A percentile compares a stretch with the other conserved stretches of the same genome.
Conservation (phyloP, 2,113 vertebrate genomes). For the Malurus cyaneus region DNA sequence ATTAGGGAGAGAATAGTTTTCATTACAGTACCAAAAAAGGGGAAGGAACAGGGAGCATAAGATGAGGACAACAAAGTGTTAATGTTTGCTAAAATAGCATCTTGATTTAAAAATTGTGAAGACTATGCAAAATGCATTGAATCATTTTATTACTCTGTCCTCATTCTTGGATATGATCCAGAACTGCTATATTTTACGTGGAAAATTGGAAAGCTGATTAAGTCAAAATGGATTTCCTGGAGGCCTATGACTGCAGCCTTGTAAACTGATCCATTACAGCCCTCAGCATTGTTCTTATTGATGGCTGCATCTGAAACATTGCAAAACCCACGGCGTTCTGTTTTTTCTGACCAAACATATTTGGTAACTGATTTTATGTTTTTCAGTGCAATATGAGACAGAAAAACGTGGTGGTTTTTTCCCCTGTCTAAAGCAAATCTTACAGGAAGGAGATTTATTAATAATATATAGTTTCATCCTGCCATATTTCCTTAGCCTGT, state of each 20-base stretch:
- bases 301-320: conserved; percentile 9
- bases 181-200: conserved; percentile 42
- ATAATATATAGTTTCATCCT: not conserved
- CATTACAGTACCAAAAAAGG: not conserved
- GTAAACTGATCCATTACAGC: conserved; percentile 34
- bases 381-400: not conserved
- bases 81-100: not conserved
- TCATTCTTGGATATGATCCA: conserved; percentile 40
- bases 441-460: not conserved
- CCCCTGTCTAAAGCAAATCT: not conserved
- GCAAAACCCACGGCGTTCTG: not conserved
- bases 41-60: not conserved
- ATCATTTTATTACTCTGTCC: not conserved
- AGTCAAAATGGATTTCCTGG: conserved; percentile 52
- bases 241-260: conserved; percentile 41
- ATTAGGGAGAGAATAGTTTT: not conserved
- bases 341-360: not conserved
- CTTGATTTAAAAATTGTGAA: not conserved
- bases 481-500: not conserved
- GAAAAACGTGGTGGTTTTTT: not conserved
- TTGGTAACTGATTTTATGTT: not conserved
- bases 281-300: conserved; percentile 35
- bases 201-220: conserved; percentile 60
- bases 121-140: not conserved
- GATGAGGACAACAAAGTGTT: not conserved